Percentiles rank a stretch among this genome's conserved stretches.
Conservation (phyloP, 2,888 invertebrate genomes). For the Sesia bembeciformis region DNA sequence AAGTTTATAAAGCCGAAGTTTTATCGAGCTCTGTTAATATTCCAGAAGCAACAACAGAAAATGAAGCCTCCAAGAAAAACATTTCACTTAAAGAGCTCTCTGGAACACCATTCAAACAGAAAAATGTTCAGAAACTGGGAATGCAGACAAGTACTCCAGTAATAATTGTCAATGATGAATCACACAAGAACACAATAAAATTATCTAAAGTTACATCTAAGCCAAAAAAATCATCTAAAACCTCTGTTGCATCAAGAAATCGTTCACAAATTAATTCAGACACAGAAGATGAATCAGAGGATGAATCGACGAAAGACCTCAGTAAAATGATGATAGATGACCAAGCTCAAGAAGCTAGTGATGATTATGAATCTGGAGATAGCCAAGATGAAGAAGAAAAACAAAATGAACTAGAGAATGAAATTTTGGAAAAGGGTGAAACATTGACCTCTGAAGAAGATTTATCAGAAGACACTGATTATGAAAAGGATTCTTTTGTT, state of each 20-base stretch:
- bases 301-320: too few relatives aligned
- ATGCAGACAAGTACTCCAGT: conserved; percentile 43
- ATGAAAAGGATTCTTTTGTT: conserved; percentile 72
- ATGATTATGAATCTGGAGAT: conserved; percentile 62
- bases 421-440: conserved; percentile 64
- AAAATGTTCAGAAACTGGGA: conserved; percentile 29
- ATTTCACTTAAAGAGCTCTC: conserved; percentile 37
- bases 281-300: conserved; percentile 12
- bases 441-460: conserved; percentile 65
- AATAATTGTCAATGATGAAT: conserved; percentile 5
- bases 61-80: conserved; percentile 21
- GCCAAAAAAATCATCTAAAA: conserved; percentile 11
- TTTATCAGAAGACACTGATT: conserved; percentile 54
- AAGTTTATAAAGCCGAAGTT: conserved; percentile 18
- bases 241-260: neutral
- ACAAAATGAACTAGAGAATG: conserved; percentile 61
- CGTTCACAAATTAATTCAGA: conserved; percentile 8
- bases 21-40: conserved; percentile 30
- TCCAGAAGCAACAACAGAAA: conserved; percentile 22
- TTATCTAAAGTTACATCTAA: conserved; percentile 14
- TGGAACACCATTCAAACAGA: conserved; percentile 55
- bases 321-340: conserved; percentile 24
- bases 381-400: conserved; percentile 65
- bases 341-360: conserved; percentile 54
- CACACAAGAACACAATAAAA: neutral